A percentile compares a stretch with the other conserved stretches of the same genome.
These are phyloP conservation scores for Thaumetopoea pityocampa DNA, from an alignment of 1,140 invertebrate genomes.

Conservation along the genomic window DNA sequence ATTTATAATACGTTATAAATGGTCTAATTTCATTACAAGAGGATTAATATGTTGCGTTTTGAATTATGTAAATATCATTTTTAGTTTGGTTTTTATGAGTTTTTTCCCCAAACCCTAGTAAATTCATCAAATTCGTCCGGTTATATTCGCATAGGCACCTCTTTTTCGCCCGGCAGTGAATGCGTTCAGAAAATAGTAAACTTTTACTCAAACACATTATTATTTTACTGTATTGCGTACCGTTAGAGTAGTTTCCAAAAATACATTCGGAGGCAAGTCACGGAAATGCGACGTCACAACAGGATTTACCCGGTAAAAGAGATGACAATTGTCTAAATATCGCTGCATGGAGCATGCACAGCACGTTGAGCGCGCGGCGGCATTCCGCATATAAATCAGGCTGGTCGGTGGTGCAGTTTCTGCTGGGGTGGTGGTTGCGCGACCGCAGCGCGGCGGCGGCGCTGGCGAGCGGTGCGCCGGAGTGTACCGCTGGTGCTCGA, in stretches of 20 bases:
- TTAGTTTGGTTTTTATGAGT: too few relatives aligned
- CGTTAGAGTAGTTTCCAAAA: slow-evolving; percentile 18
- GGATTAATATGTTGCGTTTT: too few relatives aligned
- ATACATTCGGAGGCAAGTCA: slow-evolving; percentile 12
- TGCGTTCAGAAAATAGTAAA: too few relatives aligned
- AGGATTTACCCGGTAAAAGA: slow-evolving; percentile 36
- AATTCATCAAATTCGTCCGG: too few relatives aligned
- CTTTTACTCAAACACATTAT: too few relatives aligned
- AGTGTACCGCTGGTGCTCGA: slow-evolving; percentile 44
- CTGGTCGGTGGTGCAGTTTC: slow-evolving; percentile 32
- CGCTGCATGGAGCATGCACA: slow-evolving; percentile 38
- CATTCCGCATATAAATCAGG: slow-evolving; percentile 48
- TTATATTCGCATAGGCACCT: too few relatives aligned
- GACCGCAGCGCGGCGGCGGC: slow-evolving; percentile 17
- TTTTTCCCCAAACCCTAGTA: too few relatives aligned
- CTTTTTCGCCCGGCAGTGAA: too few relatives aligned
- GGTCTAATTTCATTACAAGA: too few relatives aligned
- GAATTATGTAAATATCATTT: too few relatives aligned
- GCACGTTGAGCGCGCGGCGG: slow-evolving; percentile 36
- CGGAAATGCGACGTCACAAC: slow-evolving; percentile 26
- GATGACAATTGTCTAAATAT: slow-evolving; percentile 28
- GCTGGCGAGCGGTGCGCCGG: slow-evolving; percentile 34
- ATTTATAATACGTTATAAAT: too few relatives aligned
- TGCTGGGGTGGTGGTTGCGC: slow-evolving; percentile 5
- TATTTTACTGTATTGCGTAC: too few relatives aligned